Conservation (phyloP, 2,888 invertebrate species). For the Empis stercorea region DNA sequence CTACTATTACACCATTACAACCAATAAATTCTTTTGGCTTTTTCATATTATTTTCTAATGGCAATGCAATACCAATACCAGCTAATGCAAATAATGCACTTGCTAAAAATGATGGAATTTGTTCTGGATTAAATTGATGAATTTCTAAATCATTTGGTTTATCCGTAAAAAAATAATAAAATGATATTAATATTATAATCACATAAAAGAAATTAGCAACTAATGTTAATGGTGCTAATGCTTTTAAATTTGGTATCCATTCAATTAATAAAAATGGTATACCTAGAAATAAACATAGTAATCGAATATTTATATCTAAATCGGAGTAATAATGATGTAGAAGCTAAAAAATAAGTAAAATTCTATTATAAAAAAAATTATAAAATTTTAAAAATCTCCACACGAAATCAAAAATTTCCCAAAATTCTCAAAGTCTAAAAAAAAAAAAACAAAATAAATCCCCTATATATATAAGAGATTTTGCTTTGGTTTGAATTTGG, state of each 20-base stretch:
- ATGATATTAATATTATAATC: slow-evolving; percentile 68
- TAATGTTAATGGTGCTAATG: slow-evolving; percentile 78
- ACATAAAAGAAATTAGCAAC: slow-evolving; percentile 74
- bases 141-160: slow-evolving; percentile 36
- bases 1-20: slow-evolving; percentile 73
- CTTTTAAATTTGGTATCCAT: slow-evolving; percentile 60
- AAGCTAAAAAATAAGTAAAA: no score
- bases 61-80: slow-evolving; percentile 69
- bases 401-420: no score
- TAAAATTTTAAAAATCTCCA: slow-evolving; percentile 19
- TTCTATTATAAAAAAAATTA: no score
- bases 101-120: slow-evolving; percentile 77
- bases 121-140: slow-evolving; percentile 44
- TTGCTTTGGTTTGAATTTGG: no score
- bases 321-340: slow-evolving; percentile 38
- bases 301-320: slow-evolving; percentile 32
- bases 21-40: slow-evolving; percentile 79
- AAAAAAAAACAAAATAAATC: no score
- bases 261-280: slow-evolving; percentile 55
- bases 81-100: slow-evolving; percentile 82
- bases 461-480: no score
- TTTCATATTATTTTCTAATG: slow-evolving; percentile 87
- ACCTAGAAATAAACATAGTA: slow-evolving; percentile 41
- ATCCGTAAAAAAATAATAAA: slow-evolving; percentile 67
- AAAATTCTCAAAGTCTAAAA: no score